Evolutionary conservation across 2,888 invertebrate genomes (phyloP), one percentile per base, ranked within the genome.

Genomic region (Ectemnius lituratus): DNA sequence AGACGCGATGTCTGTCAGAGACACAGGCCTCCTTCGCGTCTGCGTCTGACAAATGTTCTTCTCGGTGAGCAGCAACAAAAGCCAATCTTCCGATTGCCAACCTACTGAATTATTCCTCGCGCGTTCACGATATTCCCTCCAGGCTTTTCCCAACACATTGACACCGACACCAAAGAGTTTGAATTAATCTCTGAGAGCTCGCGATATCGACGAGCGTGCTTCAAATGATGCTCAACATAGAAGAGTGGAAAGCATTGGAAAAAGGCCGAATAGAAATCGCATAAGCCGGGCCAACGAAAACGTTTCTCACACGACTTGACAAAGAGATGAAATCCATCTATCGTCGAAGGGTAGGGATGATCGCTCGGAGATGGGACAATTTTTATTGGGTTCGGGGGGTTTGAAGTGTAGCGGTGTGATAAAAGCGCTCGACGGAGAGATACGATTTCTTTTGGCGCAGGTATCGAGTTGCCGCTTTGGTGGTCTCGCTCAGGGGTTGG

Each of bases 401-500:
- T 14, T 52, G 52, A 16, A 52, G 52, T 5, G n/a, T 47, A n/a
- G 23, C 14, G 52, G 14, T 16, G 46, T 6, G 8, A 11, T 18
- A 20, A 56, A 70, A 65, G 68, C 65, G 62, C 37, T 18, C 37
- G 37, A 1, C 5, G 52, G 16, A 47, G 59, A 57, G 57, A 37
- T 14, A 52, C 70, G 62, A 67, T 65, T 65, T 67, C n/a, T 16
- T 13, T 6, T 14, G 16, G 52, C 16, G 16, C 52, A 16, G 52
- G 14, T 52, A 52, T 16, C 52, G 52, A 5, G 52, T 52, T 14
- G n/a, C 5, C 52, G 14, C 52, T 11, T 14, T 52, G 4, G 4
- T 37, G 37, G 8, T 37, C 37, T 37, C 37, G 37, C 37, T 37
- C 37, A n/a, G 37, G 8, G 14, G 20, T 5, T 49, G 20, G 28